Conservation (phyloP, 1,140 invertebrate genomes). For the Brachionus rotundiformis region DNA sequence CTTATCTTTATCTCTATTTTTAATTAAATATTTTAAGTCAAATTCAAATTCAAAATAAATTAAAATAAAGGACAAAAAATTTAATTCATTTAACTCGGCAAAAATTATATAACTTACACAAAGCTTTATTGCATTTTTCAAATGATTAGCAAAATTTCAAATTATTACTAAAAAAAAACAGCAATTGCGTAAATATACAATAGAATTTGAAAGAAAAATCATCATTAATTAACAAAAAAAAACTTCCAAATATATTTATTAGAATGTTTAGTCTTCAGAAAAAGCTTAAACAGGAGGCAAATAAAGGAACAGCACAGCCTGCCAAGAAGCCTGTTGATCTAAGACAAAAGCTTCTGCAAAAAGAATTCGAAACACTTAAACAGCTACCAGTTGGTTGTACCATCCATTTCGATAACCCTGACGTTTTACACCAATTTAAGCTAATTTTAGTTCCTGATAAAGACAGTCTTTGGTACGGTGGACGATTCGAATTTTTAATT, state of each 20-base stretch:
- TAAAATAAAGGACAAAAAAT: neutral
- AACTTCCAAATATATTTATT: neutral
- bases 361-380: slow-evolving; percentile 51
- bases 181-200: neutral
- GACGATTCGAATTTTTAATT: slow-evolving; percentile 37
- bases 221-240: neutral
- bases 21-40: no score
- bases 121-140: neutral
- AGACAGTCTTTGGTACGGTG: slow-evolving; percentile 48
- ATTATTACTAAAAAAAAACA: slow-evolving; percentile 18
- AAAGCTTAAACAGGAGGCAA: slow-evolving; percentile 28
- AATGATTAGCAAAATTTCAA: slow-evolving; percentile 46
- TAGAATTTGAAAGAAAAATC: neutral
- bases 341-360: slow-evolving; percentile 49
- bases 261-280: slow-evolving; percentile 48
- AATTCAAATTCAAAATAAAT: neutral
- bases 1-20: no score
- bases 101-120: neutral
- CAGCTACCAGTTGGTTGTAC: slow-evolving; percentile 43
- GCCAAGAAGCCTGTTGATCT: slow-evolving; percentile 47
- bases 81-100: neutral
- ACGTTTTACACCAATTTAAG: slow-evolving; percentile 49
- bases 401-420: slow-evolving; percentile 46
- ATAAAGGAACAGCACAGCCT: slow-evolving; percentile 9
- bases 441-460: slow-evolving; percentile 42